Conservation (phyloP, 2,888 invertebrate species). For the Clitarchus hookeri region DNA sequence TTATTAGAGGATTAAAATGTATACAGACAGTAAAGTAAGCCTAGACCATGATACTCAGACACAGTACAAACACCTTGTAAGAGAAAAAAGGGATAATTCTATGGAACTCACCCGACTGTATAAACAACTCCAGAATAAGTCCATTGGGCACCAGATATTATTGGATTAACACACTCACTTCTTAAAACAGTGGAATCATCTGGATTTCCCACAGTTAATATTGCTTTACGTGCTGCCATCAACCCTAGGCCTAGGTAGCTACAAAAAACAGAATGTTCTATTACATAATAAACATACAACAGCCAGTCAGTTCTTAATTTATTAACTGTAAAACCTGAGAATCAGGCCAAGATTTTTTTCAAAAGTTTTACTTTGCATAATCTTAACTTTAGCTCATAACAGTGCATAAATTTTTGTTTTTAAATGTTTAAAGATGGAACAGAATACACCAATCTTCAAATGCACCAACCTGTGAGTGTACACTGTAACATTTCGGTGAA, state of each 20-base stretch:
- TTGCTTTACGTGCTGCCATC: slow-evolving; percentile 85
- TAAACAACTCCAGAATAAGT: slow-evolving; percentile 76
- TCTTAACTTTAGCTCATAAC: too few species aligned
- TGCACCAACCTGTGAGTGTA: slow-evolving; percentile 66
- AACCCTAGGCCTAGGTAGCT: slow-evolving; percentile 92
- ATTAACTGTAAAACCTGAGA: too few species aligned
- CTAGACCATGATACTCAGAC: too few species aligned
- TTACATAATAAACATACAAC: too few species aligned
- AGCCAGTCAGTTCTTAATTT: too few species aligned
- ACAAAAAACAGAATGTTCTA: slow-evolving; percentile 50
- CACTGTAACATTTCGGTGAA: slow-evolving; percentile 64
- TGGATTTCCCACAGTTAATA: slow-evolving; percentile 64
- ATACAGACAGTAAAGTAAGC: too few species aligned
- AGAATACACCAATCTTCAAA: background rate
- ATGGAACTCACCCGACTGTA: slow-evolving; percentile 61
- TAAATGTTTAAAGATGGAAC: too few species aligned
- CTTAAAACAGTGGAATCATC: slow-evolving; percentile 57
- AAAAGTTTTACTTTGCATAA: too few species aligned
- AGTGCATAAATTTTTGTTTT: too few species aligned
- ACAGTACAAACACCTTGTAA: background rate
- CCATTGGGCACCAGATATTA: slow-evolving; percentile 70
- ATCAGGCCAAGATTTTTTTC: too few species aligned
- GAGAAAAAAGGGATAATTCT: background rate
- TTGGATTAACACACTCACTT: slow-evolving; percentile 81
- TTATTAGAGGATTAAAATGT: too few species aligned